Conservation (phyloP, 2,888 invertebrate species). For the Lomographa bimaculata region DNA sequence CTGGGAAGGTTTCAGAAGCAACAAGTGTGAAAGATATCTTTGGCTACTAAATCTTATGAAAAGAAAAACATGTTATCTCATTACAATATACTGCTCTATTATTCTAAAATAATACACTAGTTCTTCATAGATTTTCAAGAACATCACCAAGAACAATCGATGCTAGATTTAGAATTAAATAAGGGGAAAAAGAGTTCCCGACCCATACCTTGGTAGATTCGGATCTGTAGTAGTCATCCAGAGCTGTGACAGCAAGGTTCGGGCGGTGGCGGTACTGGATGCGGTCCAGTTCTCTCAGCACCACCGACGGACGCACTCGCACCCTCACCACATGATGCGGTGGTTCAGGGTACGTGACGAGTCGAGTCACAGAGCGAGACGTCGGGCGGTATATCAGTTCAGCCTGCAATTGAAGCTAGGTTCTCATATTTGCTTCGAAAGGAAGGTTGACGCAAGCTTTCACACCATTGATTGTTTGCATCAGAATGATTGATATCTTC, state of each 20-base stretch:
- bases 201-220: conserved; percentile 89
- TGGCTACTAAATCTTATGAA: no score
- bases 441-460: conserved; percentile 4
- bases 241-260: conserved; percentile 84
- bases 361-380: conserved; percentile 79
- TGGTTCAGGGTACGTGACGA: conserved; percentile 84
- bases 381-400: conserved; percentile 77
- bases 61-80: no score
- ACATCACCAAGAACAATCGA: no score
- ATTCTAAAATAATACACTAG: no score
- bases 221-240: conserved; percentile 91
- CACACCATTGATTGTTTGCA: no score
- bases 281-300: conserved; percentile 87
- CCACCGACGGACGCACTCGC: conserved; percentile 86
- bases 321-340: conserved; percentile 82
- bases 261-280: conserved; percentile 87
- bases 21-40: no score
- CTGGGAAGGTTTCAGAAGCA: no score
- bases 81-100: no score
- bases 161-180: no score
- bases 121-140: no score
- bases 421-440: background rate
- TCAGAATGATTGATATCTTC: no score
- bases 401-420: conserved; percentile 52
- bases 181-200: no score